Conservation (phyloP, 2,888 invertebrate genomes). For the Perdita meconis region DNA sequence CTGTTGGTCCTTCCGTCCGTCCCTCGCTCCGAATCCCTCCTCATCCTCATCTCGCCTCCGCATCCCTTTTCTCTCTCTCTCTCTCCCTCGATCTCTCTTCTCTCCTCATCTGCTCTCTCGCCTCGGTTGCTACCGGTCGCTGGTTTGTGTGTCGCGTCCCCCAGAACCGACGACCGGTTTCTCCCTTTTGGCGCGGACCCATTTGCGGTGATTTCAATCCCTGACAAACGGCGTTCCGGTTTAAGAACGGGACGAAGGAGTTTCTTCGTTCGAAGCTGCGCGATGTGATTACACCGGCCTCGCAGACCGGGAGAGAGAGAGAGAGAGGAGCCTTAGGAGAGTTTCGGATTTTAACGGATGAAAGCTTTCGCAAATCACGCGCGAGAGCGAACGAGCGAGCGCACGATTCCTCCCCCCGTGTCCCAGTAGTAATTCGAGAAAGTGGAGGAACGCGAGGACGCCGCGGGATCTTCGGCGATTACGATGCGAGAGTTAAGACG, state of each 20-base stretch:
- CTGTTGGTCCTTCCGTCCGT: conserved; percentile 44
- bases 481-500: conserved; percentile 38
- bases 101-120: not conserved
- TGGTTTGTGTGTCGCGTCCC: conserved; percentile 22
- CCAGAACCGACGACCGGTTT: conserved; percentile 36
- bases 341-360: conserved; percentile 64
- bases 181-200: conserved; percentile 54
- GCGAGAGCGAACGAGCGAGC: no score
- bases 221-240: conserved; percentile 58
- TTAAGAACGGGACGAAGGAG: conserved; percentile 55
- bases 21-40: no score
- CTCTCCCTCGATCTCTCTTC: no score
- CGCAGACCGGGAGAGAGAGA: not conserved
- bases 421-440: conserved; percentile 74
- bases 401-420: conserved; percentile 20
- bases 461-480: conserved; percentile 19
- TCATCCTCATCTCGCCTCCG: no score
- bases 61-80: no score
- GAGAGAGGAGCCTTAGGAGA: conserved; percentile 61
- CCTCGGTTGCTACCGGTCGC: not conserved
- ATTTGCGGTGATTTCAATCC: conserved; percentile 66
- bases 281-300: conserved; percentile 60
- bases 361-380: conserved; percentile 65
- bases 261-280: conserved; percentile 36
- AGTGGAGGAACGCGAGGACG: conserved; percentile 59